Evolutionary conservation across 2,797 vertebrate genomes (phyloP), one percentile per base, ranked within the genome.

Genomic region (Orestias chungarensis): DNA sequence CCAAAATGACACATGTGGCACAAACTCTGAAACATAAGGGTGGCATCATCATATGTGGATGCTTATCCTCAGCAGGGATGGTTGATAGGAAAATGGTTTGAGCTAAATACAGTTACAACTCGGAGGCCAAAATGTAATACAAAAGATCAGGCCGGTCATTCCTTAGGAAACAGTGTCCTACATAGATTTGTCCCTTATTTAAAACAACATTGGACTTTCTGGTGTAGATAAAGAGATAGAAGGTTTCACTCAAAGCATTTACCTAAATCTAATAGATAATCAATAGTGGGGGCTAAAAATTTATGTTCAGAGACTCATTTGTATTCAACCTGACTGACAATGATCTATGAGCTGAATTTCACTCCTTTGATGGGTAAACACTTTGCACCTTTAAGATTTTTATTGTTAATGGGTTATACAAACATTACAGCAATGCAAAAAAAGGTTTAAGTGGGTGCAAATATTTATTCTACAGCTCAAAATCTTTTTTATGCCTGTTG

Each of bases 401-500:
- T 54, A 55, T 31, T 31, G 29, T 6, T 23, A 20, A 59, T 40
- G 4, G 20, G 57, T 61, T 31, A 33, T 38, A 15, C 29, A 54
- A 27, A 29, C 25, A 54, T 4, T 40, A 23, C 11, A 38, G n/a
- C 5, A 61, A 38, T 1, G 33, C 11, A 38, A 38, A 55, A 55
- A 38, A 38, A 38, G 1, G 20, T 3, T 14, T 12, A 20, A 59
- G 20, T 18, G 4, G 3, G 29, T 31, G 54, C 23, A 59, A 35
- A 17, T 59, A 33, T 9, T 20, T 61, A n/a, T 12, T 10, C 33
- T 61, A 33, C 38, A 38, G 23, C 0, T n/a, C 17, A 61, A 61
- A 25, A 40, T 15, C 3, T 38, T 49, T 6, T 64, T 59, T 76
- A 6, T 68, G 35, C 66, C 44, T 79, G 62, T 4, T 46, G 65